A percentile compares a stretch with the other conserved stretches of the same genome.
Evolutionary conservation across 30 jellyfish, hydroid and myxozoan genomes (phyloP).

Genomic region (Catostylus mosaicus): DNA sequence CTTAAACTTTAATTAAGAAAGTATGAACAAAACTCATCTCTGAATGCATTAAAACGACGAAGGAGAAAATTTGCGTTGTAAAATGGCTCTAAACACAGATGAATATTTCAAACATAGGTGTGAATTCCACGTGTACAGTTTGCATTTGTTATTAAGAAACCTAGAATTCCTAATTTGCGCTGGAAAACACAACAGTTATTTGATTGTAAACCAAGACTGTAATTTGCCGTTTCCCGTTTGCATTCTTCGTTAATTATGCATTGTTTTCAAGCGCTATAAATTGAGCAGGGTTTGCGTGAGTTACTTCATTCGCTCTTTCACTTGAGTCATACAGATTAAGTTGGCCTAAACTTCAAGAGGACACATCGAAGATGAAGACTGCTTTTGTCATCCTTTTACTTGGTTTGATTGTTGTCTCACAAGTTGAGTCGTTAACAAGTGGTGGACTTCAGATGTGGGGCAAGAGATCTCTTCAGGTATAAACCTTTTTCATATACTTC

Average conservation of each 20-base stretch:
- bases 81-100: neutral
- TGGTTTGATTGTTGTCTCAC: conserved; percentile 15
- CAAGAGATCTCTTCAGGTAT: neutral
- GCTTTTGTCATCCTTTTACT: conserved; percentile 2
- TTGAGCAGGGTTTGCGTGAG: neutral
- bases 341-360: neutral
- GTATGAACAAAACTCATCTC: neutral
- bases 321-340: no score
- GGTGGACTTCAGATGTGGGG: conserved; percentile 12
- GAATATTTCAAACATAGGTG: neutral
- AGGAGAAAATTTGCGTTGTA: neutral
- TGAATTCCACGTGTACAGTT: neutral
- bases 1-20: neutral
- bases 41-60: neutral
- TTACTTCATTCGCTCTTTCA: neutral
- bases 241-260: neutral
- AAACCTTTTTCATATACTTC: neutral
- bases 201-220: neutral
- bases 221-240: neutral
- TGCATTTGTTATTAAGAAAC: neutral
- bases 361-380: conserved; percentile 1
- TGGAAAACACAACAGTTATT: neutral
- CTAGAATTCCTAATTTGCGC: neutral
- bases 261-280: conserved; percentile 2
- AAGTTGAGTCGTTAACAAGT: conserved; percentile 13